These are phyloP conservation scores for Lasioglossum zephyrum DNA, from an alignment of 2,888 invertebrate species.

Conservation along the genomic window DNA sequence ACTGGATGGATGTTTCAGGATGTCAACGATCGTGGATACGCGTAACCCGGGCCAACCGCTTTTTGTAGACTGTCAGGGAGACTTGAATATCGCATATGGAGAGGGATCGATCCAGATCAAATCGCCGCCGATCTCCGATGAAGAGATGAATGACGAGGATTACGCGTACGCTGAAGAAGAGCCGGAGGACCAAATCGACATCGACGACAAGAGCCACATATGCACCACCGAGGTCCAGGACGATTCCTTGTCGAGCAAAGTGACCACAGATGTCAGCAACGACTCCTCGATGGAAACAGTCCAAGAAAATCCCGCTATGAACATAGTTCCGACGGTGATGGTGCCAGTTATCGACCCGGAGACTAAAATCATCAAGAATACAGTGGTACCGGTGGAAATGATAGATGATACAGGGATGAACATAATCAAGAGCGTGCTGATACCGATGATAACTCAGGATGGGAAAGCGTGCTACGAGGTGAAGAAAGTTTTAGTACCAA, in stretches of 20 bases:
- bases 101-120: not conserved
- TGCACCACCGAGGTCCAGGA: not conserved
- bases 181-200: no score
- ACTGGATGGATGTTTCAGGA: slow-evolving; percentile 67
- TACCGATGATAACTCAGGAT: not conserved
- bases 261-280: not conserved
- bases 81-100: not conserved
- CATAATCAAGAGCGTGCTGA: slow-evolving; percentile 31
- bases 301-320: not conserved
- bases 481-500: not conserved
- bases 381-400: slow-evolving; percentile 4
- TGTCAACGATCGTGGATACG: slow-evolving; percentile 24
- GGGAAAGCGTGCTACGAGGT: slow-evolving; percentile 24
- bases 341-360: slow-evolving; percentile 12
- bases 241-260: not conserved
- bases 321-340: not conserved
- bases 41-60: slow-evolving; percentile 10
- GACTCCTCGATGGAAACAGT: no score
- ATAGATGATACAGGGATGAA: slow-evolving; percentile 19
- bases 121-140: not conserved
- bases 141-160: not conserved
- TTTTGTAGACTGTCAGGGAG: slow-evolving; percentile 15
- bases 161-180: no score
- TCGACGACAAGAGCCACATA: not conserved
- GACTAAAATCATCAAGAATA: not conserved